phyloP scores from a whole-genome alignment of 2,113 vertebrate genomes.

The Coregonus clupeaformis region DNA sequence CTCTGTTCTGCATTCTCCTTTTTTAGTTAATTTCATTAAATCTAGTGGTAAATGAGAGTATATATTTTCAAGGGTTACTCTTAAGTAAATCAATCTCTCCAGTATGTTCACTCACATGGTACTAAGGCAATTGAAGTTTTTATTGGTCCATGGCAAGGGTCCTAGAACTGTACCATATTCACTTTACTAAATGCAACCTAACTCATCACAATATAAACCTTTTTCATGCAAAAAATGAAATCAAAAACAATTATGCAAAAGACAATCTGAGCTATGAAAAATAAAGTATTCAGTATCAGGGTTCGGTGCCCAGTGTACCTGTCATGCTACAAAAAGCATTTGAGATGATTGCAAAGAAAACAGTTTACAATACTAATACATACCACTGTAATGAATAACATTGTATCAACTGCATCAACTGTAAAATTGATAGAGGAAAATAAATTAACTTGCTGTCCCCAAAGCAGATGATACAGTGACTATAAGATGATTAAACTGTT shows the following conservation, averaged over 20 bases:
- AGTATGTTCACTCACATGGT: constrained; percentile 8
- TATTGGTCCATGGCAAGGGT: constrained; percentile 21
- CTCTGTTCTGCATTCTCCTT: neutral
- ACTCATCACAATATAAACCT: constrained; percentile 3
- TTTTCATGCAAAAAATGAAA: neutral
- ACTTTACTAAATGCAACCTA: constrained; percentile 11
- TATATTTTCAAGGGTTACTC: constrained; percentile 21
- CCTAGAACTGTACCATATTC: constrained; percentile 14
- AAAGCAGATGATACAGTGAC: too few relatives aligned
- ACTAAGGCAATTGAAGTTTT: neutral
- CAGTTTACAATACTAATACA: neutral
- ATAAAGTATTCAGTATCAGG: neutral
- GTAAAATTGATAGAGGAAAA: too few relatives aligned
- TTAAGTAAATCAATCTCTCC: constrained; percentile 12
- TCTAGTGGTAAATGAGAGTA: constrained; percentile 14
- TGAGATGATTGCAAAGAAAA: neutral
- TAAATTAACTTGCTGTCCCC: too few relatives aligned
- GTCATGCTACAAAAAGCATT: too few relatives aligned
- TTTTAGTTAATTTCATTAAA: constrained; percentile 22
- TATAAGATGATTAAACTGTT: too few relatives aligned
- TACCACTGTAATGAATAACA: too few relatives aligned
- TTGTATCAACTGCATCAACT: too few relatives aligned
- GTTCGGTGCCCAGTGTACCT: neutral
- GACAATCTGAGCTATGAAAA: neutral
- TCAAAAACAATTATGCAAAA: neutral